Percentiles rank a stretch among this genome's conserved stretches.
phyloP scores from a whole-genome alignment of 2,113 vertebrate species.

The Corythaeola cristata region DNA sequence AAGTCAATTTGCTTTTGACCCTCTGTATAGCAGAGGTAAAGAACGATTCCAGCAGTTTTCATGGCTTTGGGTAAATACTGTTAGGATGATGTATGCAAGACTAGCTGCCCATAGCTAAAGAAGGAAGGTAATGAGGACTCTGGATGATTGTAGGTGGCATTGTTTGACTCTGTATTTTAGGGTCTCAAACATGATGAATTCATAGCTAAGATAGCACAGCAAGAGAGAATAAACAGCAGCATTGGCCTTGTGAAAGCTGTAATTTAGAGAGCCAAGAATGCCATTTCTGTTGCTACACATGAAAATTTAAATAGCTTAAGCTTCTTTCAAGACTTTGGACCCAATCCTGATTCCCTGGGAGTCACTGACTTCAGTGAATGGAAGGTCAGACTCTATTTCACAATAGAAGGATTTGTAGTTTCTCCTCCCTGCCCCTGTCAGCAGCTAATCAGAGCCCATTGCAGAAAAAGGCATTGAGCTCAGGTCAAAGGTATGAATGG shows the following conservation, averaged over 20 bases:
- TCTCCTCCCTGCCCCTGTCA: neutral
- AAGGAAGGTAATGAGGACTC: slow-evolving; percentile 21
- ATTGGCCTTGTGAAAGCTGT: neutral
- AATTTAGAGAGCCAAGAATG: slow-evolving; percentile 32
- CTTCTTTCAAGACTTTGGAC: slow-evolving; percentile 46
- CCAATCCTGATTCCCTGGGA: neutral
- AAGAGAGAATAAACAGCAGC: slow-evolving; percentile 11
- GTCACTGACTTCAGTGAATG: neutral
- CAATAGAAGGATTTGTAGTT: slow-evolving; percentile 29
- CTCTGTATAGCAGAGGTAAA: slow-evolving; percentile 28
- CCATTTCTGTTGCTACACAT: slow-evolving; percentile 11
- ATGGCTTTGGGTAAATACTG: slow-evolving; percentile 20
- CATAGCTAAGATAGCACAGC: neutral
- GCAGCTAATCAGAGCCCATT: neutral
- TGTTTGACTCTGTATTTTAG: slow-evolving; percentile 46
- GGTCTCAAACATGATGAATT: slow-evolving; percentile 35
- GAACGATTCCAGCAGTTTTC: slow-evolving; percentile 1
- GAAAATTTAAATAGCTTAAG: slow-evolving; percentile 41
- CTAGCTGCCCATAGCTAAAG: neutral
- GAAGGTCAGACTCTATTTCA: neutral
- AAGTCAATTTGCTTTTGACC: slow-evolving; percentile 67
- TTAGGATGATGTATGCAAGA: slow-evolving; percentile 36
- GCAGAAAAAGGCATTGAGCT: neutral
- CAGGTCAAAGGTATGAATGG: neutral
- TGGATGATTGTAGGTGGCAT: slow-evolving; percentile 33